A percentile compares a stretch with the other conserved stretches of the same genome.
phyloP scores from a whole-genome alignment of 2,797 vertebrate species.

The Notolabrus celidotus region DNA sequence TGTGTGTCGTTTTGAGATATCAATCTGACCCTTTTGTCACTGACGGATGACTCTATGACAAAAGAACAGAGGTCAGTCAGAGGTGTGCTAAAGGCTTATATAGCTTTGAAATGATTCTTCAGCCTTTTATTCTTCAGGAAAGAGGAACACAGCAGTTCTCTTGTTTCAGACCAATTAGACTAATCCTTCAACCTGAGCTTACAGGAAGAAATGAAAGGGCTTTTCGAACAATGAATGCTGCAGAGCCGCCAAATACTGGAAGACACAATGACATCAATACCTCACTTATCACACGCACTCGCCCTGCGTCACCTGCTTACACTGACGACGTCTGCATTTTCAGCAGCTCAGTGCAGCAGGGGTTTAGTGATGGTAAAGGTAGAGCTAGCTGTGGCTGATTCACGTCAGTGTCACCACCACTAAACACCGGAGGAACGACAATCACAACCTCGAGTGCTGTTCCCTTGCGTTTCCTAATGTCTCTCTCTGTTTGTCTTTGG shows the following conservation, averaged over 20 bases:
- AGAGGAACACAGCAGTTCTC: conserved; percentile 63
- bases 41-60: conserved; percentile 30
- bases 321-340: too few relatives aligned
- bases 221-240: conserved; percentile 77
- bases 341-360: too few relatives aligned
- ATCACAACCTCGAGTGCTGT: too few relatives aligned
- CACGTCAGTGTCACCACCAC: too few relatives aligned
- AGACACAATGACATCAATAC: too few relatives aligned
- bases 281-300: too few relatives aligned
- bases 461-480: too few relatives aligned
- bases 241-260: conserved; percentile 1
- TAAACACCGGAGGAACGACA: too few relatives aligned
- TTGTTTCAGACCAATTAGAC: conserved; percentile 77
- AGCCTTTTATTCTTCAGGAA: conserved; percentile 45
- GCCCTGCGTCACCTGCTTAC: too few relatives aligned
- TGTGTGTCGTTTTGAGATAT: conserved; percentile 52
- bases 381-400: too few relatives aligned
- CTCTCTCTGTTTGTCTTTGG: too few relatives aligned
- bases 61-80: conserved; percentile 35
- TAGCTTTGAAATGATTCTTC: conserved; percentile 62
- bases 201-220: conserved; percentile 75
- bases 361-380: too few relatives aligned
- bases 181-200: conserved; percentile 78
- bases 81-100: conserved; percentile 47
- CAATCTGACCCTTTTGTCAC: conserved; percentile 39